These are phyloP conservation scores for Luehdorfia chinensis DNA, from an alignment of 1,140 invertebrate species.

Conservation along the genomic window DNA sequence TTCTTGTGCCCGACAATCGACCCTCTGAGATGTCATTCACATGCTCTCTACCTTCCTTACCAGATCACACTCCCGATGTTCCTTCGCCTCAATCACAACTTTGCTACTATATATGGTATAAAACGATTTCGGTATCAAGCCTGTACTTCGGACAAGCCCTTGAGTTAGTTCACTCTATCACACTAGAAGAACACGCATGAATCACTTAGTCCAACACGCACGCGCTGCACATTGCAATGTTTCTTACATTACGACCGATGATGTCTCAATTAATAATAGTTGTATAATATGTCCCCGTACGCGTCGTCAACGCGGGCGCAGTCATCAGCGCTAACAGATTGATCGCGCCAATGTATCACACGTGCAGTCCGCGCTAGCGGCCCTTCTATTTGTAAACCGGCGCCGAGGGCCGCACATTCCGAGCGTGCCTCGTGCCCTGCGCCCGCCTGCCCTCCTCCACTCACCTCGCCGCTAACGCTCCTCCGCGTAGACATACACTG, in stretches of 20 bases:
- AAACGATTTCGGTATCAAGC: too few relatives aligned
- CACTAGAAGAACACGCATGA: too few relatives aligned
- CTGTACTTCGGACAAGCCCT: too few relatives aligned
- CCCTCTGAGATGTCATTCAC: constrained; percentile 62
- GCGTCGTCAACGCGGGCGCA: constrained; percentile 45
- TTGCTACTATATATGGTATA: too few relatives aligned
- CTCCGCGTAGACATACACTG: constrained; percentile 37
- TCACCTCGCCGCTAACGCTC: constrained; percentile 26
- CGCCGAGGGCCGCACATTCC: constrained; percentile 72
- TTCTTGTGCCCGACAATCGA: constrained; percentile 58
- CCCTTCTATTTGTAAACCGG: constrained; percentile 76
- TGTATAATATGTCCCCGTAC: constrained; percentile 31
- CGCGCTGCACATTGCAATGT: too few relatives aligned
- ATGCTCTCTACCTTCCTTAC: constrained; percentile 35
- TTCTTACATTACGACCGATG: too few relatives aligned
- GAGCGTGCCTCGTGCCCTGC: constrained; percentile 61
- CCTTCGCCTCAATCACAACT: too few relatives aligned
- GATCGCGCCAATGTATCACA: constrained; percentile 67
- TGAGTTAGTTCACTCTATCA: too few relatives aligned
- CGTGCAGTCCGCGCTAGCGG: constrained; percentile 65
- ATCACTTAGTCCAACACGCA: too few relatives aligned
- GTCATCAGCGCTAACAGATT: constrained; percentile 61
- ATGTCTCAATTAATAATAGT: constrained; percentile 37
- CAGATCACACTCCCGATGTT: too few relatives aligned
- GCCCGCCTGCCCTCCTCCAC: constrained; percentile 32